phyloP scores from a whole-genome alignment of 2,888 invertebrate genomes.

The Conchocele bisecta region DNA sequence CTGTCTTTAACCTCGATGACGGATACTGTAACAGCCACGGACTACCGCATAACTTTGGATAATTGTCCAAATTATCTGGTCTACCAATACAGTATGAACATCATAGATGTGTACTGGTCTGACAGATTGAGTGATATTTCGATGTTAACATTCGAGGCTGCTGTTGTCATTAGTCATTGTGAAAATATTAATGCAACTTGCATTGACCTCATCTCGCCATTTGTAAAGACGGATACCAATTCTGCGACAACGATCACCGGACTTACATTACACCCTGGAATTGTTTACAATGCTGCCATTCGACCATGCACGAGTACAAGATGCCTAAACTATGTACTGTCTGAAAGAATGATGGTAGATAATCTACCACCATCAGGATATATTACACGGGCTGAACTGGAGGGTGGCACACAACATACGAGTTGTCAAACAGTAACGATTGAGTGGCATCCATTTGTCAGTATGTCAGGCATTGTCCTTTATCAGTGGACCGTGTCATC shows the following conservation, averaged over 20 bases:
- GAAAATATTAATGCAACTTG: background rate
- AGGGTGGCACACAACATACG: background rate
- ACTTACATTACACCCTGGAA: background rate
- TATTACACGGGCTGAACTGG: background rate
- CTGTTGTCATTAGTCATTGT: background rate
- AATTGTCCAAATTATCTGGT: too few species aligned
- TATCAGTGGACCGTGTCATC: background rate
- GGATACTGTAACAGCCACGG: too few species aligned
- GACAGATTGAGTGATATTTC: too few species aligned
- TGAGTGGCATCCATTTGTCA: background rate
- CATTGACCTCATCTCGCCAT: background rate
- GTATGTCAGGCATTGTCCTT: background rate
- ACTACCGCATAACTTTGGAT: too few species aligned
- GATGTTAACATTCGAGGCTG: too few species aligned
- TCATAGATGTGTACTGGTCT: too few species aligned
- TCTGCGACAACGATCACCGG: background rate
- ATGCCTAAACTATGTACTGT: background rate
- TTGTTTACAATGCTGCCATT: background rate
- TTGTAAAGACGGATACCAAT: background rate
- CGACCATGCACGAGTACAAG: slow-evolving; percentile 2
- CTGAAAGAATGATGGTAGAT: slow-evolving; percentile 13
- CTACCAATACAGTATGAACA: too few species aligned
- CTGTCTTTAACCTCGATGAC: too few species aligned
- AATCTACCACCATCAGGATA: background rate
- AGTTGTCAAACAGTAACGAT: background rate